Conservation (phyloP, 2,888 invertebrate genomes). For the Epinotia nisella region DNA sequence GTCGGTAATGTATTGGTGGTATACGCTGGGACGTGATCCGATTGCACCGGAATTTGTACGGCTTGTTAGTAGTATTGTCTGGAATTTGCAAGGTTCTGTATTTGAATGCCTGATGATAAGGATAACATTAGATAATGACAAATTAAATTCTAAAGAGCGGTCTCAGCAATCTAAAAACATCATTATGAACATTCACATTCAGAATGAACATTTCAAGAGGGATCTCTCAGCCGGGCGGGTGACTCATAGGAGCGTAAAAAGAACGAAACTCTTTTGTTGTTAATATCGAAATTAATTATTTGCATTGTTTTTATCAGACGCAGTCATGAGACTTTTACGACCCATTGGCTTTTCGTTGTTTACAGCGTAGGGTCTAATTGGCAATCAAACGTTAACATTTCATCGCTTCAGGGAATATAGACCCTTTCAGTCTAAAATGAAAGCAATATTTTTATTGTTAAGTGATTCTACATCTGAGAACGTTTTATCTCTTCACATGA, state of each 20-base stretch:
- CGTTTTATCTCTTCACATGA: background rate
- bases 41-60: conserved; percentile 8
- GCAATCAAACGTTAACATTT: conserved; percentile 39
- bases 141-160: background rate
- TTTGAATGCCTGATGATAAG: conserved; percentile 14
- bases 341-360: conserved; percentile 28
- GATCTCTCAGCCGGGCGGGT: background rate
- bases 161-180: background rate
- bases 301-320: conserved; percentile 37
- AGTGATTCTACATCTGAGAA: background rate
- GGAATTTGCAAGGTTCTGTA: conserved; percentile 3
- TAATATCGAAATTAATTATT: conserved; percentile 9
- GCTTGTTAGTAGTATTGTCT: conserved; percentile 27
- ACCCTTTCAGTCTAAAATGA: conserved; percentile 13
- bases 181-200: too few species aligned
- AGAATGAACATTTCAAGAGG: background rate
- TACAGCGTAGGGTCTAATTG: conserved; percentile 37
- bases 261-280: conserved; percentile 3
- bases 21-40: background rate
- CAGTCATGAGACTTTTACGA: conserved; percentile 32
- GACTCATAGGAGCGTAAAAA: background rate
- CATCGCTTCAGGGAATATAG: conserved; percentile 22
- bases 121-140: background rate
- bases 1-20: conserved; percentile 24
- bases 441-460: conserved; percentile 4